Conservation (phyloP, 2,113 vertebrate genomes). For the Pycnonotus jocosus region DNA sequence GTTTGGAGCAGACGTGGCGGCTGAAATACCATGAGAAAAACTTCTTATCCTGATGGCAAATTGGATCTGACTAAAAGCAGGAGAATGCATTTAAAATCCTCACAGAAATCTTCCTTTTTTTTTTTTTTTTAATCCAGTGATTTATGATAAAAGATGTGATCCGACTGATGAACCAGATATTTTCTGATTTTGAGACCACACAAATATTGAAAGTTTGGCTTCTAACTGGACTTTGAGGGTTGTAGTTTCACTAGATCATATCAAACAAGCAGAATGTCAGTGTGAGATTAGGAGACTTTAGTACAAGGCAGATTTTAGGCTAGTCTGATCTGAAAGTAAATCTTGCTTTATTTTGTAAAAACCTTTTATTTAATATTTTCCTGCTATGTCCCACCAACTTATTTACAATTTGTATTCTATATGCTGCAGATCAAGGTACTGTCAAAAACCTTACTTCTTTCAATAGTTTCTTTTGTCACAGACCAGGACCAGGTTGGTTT, state of each 20-base stretch:
- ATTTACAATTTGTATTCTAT: background rate
- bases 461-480: conserved; percentile 43
- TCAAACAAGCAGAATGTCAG: background rate
- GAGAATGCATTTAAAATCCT: background rate
- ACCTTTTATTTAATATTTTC: background rate
- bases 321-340: background rate
- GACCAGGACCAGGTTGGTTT: background rate
- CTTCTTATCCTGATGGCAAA: conserved; percentile 26
- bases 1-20: conserved; percentile 20
- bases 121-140: background rate
- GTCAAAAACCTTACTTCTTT: background rate
- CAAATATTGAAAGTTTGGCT: background rate
- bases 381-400: background rate
- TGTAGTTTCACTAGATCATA: background rate
- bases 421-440: background rate
- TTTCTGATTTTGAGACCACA: background rate
- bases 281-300: background rate
- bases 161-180: background rate
- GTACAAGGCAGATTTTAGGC: background rate
- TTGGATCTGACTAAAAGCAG: conserved; percentile 10
- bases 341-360: background rate
- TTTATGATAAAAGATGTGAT: background rate
- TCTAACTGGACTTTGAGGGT: background rate
- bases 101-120: background rate
- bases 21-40: conserved; percentile 61